Conservation (phyloP, 2,888 invertebrate species). For the Gastrophysa polygoni region DNA sequence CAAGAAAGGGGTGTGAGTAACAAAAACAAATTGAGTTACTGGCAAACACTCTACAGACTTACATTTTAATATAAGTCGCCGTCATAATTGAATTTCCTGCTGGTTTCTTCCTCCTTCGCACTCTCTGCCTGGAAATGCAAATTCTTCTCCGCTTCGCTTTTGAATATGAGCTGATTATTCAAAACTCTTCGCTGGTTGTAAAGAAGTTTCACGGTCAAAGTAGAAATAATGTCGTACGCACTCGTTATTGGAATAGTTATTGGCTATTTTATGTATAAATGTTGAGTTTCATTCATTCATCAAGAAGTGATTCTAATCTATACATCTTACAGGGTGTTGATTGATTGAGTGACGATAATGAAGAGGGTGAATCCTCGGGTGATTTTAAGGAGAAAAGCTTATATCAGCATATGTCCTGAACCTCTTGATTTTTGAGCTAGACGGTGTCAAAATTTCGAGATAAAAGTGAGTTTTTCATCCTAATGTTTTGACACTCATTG, state of each 20-base stretch:
- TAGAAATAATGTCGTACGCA: background rate
- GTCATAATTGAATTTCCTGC: constrained; percentile 49
- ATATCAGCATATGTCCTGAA: no score
- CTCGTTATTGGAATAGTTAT: background rate
- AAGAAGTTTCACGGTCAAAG: background rate
- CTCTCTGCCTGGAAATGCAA: background rate
- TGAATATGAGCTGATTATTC: background rate
- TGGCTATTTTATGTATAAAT: no score
- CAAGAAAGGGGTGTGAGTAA: constrained; percentile 45
- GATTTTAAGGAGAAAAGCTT: no score
- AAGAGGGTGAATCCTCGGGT: no score
- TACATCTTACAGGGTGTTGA: no score
- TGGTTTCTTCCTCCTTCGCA: constrained; percentile 35
- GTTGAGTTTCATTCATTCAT: no score
- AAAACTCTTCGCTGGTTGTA: background rate
- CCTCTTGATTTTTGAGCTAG: no score
- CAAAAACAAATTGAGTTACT: constrained; percentile 57
- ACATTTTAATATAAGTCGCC: constrained; percentile 52
- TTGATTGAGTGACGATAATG: no score
- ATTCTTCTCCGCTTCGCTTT: constrained; percentile 1
- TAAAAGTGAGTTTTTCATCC: no score
- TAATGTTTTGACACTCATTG: no score
- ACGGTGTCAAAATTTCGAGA: no score
- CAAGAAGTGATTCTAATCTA: no score
- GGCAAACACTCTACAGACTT: constrained; percentile 54